These are phyloP conservation scores for Drosophila cyrtoloma DNA, from an alignment of 2,888 invertebrate species.

Conservation along the genomic window DNA sequence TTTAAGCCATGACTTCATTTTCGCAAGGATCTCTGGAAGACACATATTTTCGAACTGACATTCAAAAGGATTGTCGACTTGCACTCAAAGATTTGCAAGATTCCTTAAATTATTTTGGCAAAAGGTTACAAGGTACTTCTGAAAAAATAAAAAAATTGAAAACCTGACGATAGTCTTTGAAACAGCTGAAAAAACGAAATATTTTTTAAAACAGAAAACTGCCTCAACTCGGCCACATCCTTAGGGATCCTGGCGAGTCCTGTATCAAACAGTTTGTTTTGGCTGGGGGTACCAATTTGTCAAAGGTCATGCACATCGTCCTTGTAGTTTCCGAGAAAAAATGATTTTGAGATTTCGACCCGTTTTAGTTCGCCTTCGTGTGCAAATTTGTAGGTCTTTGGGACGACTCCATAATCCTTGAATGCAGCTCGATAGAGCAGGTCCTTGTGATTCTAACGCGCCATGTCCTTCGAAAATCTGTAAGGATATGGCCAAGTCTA, in stretches of 20 bases:
- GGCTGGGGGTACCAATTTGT: no score
- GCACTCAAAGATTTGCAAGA: background rate
- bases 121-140: background rate
- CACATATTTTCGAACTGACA: background rate
- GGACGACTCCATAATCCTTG: background rate
- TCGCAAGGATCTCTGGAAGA: background rate
- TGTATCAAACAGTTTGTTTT: background rate
- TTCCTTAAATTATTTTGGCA: background rate
- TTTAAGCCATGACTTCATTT: background rate
- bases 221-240: background rate
- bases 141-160: background rate
- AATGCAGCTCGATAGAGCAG: background rate
- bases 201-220: background rate
- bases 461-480: background rate
- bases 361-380: background rate
- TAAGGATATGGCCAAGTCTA: background rate
- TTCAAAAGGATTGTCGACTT: background rate
- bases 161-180: background rate
- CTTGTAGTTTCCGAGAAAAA: background rate
- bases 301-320: background rate
- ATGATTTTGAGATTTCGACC: background rate
- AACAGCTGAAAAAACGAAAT: background rate
- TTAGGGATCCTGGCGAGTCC: background rate
- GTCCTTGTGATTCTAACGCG: background rate
- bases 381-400: background rate